phyloP scores from a whole-genome alignment of 2,113 vertebrate genomes.

The Heliornis fulica region DNA sequence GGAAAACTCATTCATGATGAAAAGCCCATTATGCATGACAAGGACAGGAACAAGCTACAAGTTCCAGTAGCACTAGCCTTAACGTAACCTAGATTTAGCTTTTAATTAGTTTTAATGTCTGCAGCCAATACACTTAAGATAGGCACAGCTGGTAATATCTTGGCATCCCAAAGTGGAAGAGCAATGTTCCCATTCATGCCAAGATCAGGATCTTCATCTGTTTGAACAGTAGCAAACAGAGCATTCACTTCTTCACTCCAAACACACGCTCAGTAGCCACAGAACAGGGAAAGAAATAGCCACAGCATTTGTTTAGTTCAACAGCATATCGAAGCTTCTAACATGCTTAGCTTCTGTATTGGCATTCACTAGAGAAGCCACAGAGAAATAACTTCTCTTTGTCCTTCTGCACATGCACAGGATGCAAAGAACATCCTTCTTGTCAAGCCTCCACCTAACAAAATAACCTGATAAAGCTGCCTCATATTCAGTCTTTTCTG shows the following conservation, averaged over 20 bases:
- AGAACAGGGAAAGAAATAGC: not conserved
- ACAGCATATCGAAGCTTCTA: not conserved
- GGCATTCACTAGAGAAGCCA: not conserved
- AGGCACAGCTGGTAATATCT: not conserved
- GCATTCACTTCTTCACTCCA: not conserved
- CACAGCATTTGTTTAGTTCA: not conserved
- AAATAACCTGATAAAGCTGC: not conserved
- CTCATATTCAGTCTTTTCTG: not conserved
- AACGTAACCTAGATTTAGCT: not conserved
- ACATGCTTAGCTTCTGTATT: not conserved
- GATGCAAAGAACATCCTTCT: not conserved
- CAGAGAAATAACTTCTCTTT: not conserved
- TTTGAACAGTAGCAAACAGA: not conserved
- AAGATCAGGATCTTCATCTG: not conserved
- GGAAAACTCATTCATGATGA: not conserved
- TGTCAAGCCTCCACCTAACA: not conserved
- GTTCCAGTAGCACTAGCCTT: not conserved
- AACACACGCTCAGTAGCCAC: not conserved
- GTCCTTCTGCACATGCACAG: not conserved
- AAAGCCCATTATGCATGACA: not conserved
- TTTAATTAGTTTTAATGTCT: not conserved
- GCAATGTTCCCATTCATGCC: not conserved
- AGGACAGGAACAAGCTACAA: not conserved
- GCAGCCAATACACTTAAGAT: not conserved
- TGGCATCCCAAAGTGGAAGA: not conserved